A percentile compares a stretch with the other conserved stretches of the same genome.
Evolutionary conservation across 2,113 vertebrate species (phyloP).

Genomic region (Scomber scombrus): DNA sequence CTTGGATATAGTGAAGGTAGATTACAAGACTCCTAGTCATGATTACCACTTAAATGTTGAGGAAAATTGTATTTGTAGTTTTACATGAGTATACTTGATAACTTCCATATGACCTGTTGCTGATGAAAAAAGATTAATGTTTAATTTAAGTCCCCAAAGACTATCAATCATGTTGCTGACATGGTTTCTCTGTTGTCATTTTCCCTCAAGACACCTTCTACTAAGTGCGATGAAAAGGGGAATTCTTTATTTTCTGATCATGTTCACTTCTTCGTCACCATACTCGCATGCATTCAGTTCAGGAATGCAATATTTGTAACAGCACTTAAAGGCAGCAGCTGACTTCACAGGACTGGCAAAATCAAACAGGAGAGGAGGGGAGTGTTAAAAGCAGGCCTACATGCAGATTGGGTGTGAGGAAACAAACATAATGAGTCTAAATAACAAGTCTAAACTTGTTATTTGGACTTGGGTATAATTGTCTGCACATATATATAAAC

Average conservation of each 20-base stretch:
- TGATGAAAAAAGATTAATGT: no score
- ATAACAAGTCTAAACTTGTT: not conserved
- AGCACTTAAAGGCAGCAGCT: slow-evolving; percentile 43
- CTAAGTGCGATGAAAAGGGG: not conserved
- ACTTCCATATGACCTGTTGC: no score
- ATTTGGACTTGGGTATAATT: not conserved
- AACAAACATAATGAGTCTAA: not conserved
- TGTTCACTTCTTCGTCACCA: no score
- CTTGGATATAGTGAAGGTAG: not conserved
- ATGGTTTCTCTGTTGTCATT: not conserved
- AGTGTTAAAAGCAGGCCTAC: slow-evolving; percentile 5
- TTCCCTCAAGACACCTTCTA: not conserved
- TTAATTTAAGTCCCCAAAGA: no score
- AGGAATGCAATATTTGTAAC: slow-evolving; percentile 10
- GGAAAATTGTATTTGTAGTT: no score
- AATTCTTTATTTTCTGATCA: not conserved
- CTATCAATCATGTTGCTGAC: no score
- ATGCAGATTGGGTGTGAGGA: slow-evolving; percentile 18
- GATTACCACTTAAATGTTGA: no score
- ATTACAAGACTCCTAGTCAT: not conserved
- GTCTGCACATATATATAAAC: no score
- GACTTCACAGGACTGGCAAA: slow-evolving; percentile 41
- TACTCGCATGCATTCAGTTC: not conserved
- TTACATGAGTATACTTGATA: no score
- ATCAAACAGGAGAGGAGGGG: slow-evolving; percentile 32